A percentile compares a stretch with the other conserved stretches of the same genome.
phyloP scores from a whole-genome alignment of 2,888 invertebrate species.

The Podotricha telesiphe region DNA sequence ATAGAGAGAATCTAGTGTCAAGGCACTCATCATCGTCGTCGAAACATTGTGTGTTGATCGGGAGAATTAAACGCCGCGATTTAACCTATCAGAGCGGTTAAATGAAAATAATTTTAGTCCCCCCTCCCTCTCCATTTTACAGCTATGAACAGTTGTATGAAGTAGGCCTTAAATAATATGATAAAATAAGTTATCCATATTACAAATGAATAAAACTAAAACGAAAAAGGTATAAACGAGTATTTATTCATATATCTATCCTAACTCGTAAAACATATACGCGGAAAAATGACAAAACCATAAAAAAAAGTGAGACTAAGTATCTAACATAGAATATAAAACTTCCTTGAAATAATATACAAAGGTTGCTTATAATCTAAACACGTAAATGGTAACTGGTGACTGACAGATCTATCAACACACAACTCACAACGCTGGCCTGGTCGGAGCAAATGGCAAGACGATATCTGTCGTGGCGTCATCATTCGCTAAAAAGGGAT shows the following conservation, averaged over 20 bases:
- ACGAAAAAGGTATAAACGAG: conserved; percentile 6
- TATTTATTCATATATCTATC: not conserved
- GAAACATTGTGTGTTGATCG: no score
- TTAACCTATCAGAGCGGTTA: no score
- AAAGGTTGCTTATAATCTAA: not conserved
- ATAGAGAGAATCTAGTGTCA: no score
- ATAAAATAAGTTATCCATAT: not conserved
- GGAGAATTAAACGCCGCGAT: no score
- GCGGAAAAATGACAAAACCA: conserved; percentile 27
- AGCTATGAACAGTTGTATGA: no score
- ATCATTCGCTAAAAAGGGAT: not conserved
- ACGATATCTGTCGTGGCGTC: conserved; percentile 4
- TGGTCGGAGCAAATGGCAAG: conserved; percentile 6
- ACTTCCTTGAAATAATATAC: not conserved
- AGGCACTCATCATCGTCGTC: no score
- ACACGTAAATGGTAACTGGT: conserved; percentile 1
- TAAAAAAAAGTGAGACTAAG: not conserved
- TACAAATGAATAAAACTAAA: not conserved
- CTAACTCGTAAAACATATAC: conserved; percentile 12
- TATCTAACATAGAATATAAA: not conserved
- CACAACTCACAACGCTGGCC: not conserved
- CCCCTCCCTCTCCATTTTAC: no score
- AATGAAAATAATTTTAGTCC: no score
- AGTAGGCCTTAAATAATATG: conserved; percentile 2
- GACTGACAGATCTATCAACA: conserved; percentile 18